These are phyloP conservation scores for Oreochromis spilurus DNA, from an alignment of 2,113 vertebrate genomes.

Conservation along the genomic window DNA sequence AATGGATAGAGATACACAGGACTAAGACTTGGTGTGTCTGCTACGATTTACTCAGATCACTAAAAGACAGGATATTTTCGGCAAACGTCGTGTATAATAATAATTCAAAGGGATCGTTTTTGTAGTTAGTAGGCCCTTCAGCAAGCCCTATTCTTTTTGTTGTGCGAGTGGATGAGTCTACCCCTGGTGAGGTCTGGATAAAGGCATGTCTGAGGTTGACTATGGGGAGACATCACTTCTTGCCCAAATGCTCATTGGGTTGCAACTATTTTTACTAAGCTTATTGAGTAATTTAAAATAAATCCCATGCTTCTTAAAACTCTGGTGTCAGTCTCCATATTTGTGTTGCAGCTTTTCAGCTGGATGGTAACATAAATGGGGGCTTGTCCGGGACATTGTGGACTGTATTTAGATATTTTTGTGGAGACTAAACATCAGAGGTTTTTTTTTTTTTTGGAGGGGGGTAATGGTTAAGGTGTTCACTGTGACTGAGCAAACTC, in stretches of 20 bases:
- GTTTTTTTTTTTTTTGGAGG: fast-evolving
- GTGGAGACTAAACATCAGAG: neutral
- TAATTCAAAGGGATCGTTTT: neutral
- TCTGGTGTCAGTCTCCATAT: neutral
- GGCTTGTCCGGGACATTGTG: neutral
- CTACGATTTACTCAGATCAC: neutral
- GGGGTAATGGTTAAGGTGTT: neutral
- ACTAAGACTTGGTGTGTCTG: neutral
- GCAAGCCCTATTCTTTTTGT: neutral
- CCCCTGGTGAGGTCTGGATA: neutral
- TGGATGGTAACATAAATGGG: neutral
- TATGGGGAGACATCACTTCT: neutral
- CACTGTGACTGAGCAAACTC: neutral
- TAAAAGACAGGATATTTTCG: neutral
- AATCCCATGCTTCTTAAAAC: neutral
- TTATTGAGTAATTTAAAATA: neutral
- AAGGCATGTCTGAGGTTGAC: neutral
- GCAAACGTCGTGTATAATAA: neutral
- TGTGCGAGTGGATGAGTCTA: neutral
- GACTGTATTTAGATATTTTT: neutral
- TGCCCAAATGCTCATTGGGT: neutral
- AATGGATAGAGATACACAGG: neutral
- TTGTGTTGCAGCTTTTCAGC: neutral
- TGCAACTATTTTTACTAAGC: neutral
- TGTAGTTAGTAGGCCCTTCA: neutral